A percentile compares a stretch with the other conserved stretches of the same genome.
phyloP scores from a whole-genome alignment of 2,797 vertebrate genomes.

The Anomalospiza imberbis region DNA sequence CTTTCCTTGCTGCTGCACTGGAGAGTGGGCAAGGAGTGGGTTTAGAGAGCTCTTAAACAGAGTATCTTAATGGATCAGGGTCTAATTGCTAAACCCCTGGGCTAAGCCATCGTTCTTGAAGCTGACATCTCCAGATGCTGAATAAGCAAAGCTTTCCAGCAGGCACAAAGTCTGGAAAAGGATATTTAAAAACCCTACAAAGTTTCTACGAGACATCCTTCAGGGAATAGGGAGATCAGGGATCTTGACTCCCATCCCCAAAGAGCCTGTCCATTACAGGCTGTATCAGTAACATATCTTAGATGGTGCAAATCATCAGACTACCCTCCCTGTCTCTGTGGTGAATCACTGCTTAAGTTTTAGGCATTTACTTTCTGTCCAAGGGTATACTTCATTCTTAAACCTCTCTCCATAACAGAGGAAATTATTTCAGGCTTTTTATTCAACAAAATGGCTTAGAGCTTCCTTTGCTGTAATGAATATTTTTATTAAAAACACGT shows the following conservation, averaged over 20 bases:
- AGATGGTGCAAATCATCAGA: background rate
- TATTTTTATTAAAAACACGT: background rate
- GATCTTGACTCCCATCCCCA: background rate
- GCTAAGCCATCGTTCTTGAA: constrained; percentile 14
- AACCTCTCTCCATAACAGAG: background rate
- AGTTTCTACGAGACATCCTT: background rate
- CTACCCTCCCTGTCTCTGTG: background rate
- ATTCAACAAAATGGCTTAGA: background rate
- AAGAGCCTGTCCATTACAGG: background rate
- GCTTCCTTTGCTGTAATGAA: background rate
- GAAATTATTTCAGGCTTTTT: background rate
- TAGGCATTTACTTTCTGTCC: background rate
- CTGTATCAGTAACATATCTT: background rate
- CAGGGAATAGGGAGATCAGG: background rate
- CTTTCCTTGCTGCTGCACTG: background rate
- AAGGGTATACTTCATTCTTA: background rate
- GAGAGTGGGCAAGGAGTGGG: background rate
- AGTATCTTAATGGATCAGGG: constrained; percentile 24
- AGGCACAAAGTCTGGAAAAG: background rate
- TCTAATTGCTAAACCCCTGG: constrained; percentile 2
- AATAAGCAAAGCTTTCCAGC: constrained; percentile 19
- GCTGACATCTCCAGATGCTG: constrained; percentile 26
- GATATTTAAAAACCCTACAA: background rate
- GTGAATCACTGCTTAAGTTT: background rate
- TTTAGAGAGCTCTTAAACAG: background rate